A percentile compares a stretch with the other conserved stretches of the same genome.
These are phyloP conservation scores for Pissodes strobi DNA, from an alignment of 1,140 invertebrate genomes.

Conservation along the genomic window DNA sequence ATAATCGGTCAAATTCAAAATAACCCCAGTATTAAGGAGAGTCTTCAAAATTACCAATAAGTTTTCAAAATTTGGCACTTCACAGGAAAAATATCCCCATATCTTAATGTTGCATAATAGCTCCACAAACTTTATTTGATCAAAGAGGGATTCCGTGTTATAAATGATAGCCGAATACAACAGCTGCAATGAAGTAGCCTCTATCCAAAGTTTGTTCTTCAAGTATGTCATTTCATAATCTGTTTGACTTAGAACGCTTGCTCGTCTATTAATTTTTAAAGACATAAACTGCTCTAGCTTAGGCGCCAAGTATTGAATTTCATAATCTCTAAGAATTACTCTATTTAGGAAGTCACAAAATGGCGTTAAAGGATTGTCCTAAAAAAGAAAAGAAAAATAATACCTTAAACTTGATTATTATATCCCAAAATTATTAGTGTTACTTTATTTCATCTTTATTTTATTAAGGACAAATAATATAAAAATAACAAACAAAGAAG, in stretches of 20 bases:
- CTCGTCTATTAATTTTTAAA: conserved; percentile 40
- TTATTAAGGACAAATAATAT: too few species aligned
- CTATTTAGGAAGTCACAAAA: conserved; percentile 60
- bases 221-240: conserved; percentile 51
- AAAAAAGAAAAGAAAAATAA: conserved; percentile 45
- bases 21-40: conserved; percentile 53
- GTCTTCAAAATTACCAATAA: conserved; percentile 61
- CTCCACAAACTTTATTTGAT: conserved; percentile 56
- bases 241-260: conserved; percentile 43
- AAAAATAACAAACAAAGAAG: too few species aligned
- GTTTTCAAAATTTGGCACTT: conserved; percentile 59
- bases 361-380: conserved; percentile 64
- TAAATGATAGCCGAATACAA: conserved; percentile 60
- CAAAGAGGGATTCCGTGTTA: conserved; percentile 60
- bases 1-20: conserved; percentile 51
- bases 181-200: conserved; percentile 60
- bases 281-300: conserved; percentile 42
- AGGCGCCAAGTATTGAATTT: conserved; percentile 32
- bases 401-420: too few species aligned
- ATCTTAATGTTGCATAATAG: conserved; percentile 34
- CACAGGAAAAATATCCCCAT: conserved; percentile 58
- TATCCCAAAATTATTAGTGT: too few species aligned
- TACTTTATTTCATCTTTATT: too few species aligned
- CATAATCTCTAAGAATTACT: conserved; percentile 50
- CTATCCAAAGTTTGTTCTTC: conserved; percentile 59